Evolutionary conservation across 2,797 vertebrate species (phyloP).

Genomic region (Artibeus lituratus): DNA sequence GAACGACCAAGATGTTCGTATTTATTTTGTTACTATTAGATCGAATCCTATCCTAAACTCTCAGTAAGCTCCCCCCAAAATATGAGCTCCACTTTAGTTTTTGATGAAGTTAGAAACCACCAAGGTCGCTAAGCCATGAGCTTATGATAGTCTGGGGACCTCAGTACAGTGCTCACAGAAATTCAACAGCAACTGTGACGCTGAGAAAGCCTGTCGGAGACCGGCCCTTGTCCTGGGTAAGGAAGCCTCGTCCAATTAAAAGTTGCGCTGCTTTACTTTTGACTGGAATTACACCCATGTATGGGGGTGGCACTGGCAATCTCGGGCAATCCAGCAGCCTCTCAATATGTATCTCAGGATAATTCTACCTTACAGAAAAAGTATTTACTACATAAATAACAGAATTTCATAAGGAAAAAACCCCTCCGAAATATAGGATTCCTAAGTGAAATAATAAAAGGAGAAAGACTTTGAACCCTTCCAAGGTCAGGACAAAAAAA

Average conservation of each 20-base stretch:
- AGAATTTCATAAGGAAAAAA: not conserved
- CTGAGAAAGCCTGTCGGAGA: not conserved
- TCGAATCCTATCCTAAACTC: not conserved
- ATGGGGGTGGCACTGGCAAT: not conserved
- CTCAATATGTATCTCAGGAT: not conserved
- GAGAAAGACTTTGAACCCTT: not conserved
- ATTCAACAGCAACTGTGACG: not conserved
- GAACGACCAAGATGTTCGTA: not conserved
- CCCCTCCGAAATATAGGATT: not conserved
- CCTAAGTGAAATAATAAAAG: not conserved
- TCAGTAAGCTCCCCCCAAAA: not conserved
- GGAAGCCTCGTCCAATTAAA: not conserved
- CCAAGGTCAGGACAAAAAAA: not conserved
- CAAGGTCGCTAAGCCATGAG: not conserved
- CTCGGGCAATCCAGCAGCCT: not conserved
- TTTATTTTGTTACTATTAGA: not conserved
- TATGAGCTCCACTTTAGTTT: not conserved
- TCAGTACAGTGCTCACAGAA: not conserved
- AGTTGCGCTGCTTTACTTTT: not conserved
- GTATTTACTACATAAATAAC: not conserved
- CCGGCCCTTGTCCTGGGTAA: not conserved
- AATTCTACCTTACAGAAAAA: constrained; percentile 13
- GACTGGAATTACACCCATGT: not conserved
- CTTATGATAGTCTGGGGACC: not conserved
- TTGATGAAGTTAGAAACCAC: not conserved